phyloP scores from a whole-genome alignment of 2,797 vertebrate species.

The Carcharodon carcharias region DNA sequence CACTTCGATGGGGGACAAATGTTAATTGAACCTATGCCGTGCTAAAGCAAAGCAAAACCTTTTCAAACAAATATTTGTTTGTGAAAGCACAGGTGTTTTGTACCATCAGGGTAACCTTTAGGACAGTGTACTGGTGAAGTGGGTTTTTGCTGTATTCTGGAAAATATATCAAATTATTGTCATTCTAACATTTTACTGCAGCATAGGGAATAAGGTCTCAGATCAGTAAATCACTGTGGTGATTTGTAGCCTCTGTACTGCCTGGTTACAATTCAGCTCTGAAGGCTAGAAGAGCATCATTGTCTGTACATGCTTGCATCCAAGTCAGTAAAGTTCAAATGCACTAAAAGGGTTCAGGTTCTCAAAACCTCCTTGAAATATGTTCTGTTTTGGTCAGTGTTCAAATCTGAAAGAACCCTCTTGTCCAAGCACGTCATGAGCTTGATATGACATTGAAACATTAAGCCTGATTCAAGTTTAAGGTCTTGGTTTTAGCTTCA shows the following conservation, averaged over 20 bases:
- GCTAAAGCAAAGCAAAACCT: neutral
- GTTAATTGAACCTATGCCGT: neutral
- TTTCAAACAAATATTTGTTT: neutral
- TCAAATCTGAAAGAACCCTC: neutral
- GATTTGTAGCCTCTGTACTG: neutral
- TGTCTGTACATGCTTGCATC: neutral
- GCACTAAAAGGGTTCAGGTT: neutral
- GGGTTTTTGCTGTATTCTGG: neutral
- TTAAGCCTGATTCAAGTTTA: neutral
- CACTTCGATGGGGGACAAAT: neutral
- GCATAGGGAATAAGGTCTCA: neutral
- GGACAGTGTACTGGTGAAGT: neutral
- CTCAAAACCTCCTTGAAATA: neutral
- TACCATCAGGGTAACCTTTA: neutral
- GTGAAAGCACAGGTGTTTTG: neutral
- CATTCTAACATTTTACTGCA: neutral
- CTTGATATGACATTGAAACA: neutral
- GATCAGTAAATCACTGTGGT: neutral
- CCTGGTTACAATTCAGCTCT: neutral
- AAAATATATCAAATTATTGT: neutral
- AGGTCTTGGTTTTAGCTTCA: neutral
- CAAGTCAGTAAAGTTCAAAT: neutral
- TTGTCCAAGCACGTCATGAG: neutral
- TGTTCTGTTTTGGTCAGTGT: neutral
- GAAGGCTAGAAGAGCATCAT: neutral